Conservation (phyloP, 2,113 vertebrate genomes). For the Dasypus novemcinctus region DNA sequence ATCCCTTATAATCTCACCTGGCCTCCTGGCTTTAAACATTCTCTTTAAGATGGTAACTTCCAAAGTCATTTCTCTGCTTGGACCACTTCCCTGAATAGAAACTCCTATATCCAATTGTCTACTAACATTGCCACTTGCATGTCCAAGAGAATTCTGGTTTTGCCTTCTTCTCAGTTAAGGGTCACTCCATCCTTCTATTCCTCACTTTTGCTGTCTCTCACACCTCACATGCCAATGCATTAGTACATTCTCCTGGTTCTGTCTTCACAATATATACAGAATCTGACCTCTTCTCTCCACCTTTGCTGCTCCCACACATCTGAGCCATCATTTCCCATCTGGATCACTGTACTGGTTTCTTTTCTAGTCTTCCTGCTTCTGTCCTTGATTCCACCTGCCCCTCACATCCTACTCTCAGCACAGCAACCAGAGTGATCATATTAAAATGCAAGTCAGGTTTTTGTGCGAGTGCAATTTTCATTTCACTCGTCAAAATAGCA, state of each 20-base stretch:
- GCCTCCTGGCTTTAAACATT: not conserved
- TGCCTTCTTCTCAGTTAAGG: not conserved
- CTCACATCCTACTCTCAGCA: not conserved
- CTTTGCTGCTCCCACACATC: not conserved
- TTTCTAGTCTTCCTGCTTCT: not conserved
- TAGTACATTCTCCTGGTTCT: not conserved
- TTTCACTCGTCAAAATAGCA: not conserved
- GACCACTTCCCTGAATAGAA: not conserved
- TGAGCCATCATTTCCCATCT: not conserved
- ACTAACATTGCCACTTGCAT: not conserved
- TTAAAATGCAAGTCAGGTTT: not conserved
- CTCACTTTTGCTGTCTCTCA: not conserved
- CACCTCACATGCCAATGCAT: not conserved
- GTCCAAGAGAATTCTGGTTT: not conserved
- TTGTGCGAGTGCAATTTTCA: not conserved
- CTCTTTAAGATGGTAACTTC: not conserved
- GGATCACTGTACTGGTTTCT: no score
- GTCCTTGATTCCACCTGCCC: not conserved
- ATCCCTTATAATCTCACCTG: not conserved
- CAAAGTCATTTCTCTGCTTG: not conserved
- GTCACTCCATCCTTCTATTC: not conserved
- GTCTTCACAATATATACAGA: not conserved
- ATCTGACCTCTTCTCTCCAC: not conserved
- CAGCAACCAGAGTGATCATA: not conserved
- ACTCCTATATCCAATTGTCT: not conserved